Conservation (phyloP, 1,140 invertebrate genomes). For the Pomacea maculata region DNA sequence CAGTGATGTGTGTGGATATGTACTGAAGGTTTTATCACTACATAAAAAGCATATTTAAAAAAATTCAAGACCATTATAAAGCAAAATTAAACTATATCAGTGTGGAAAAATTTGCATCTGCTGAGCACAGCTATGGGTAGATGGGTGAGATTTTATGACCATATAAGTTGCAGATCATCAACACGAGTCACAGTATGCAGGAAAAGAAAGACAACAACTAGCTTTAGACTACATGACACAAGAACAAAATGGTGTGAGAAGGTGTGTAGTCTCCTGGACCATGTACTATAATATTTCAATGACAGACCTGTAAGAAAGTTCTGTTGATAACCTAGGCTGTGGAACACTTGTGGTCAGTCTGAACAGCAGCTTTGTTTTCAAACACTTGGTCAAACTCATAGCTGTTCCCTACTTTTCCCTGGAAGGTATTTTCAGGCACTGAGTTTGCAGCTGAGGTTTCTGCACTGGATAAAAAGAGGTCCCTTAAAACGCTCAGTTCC, state of each 20-base stretch:
- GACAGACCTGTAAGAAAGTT: not conserved
- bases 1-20: too few relatives aligned
- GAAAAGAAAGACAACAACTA: too few relatives aligned
- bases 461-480: conserved; percentile 61
- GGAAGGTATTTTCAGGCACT: not conserved
- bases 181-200: too few relatives aligned
- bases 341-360: conserved; percentile 29
- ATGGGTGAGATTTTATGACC: not conserved
- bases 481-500: conserved; percentile 60
- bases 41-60: too few relatives aligned
- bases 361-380: conserved; percentile 4
- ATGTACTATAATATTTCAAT: not conserved
- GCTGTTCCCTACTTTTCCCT: not conserved
- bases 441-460: conserved; percentile 34
- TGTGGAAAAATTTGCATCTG: too few relatives aligned
- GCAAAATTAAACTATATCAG: too few relatives aligned
- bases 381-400: not conserved
- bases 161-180: not conserved
- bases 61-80: too few relatives aligned
- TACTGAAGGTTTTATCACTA: too few relatives aligned
- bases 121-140: not conserved
- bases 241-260: not conserved
- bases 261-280: not conserved
- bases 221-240: too few relatives aligned
- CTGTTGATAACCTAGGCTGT: not conserved